Conservation (phyloP, 1,140 invertebrate species). For the Harpegnathos saltator region DNA sequence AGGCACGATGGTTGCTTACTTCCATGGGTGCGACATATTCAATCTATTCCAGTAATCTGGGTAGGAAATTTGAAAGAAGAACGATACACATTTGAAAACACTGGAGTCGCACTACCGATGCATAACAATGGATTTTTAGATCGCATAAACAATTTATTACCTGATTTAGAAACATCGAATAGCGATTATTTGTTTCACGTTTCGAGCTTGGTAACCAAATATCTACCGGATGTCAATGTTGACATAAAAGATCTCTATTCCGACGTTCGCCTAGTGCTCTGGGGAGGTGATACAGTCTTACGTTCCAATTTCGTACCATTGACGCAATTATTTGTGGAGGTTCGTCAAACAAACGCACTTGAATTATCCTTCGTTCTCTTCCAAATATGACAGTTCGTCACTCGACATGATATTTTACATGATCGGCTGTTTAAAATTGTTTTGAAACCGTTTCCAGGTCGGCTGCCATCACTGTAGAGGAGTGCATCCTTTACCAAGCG, state of each 20-base stretch:
- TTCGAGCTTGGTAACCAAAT: conserved; percentile 72
- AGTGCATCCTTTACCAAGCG: conserved; percentile 75
- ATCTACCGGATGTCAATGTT: conserved; percentile 69
- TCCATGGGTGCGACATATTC: conserved; percentile 78
- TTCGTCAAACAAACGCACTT: conserved; percentile 54
- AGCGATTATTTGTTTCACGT: conserved; percentile 77
- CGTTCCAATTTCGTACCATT: conserved; percentile 80
- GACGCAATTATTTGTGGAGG: conserved; percentile 79
- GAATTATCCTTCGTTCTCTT: not conserved
- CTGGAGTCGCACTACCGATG: conserved; percentile 79
- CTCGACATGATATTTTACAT: not conserved
- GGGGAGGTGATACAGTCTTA: conserved; percentile 80
- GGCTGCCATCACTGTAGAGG: conserved; percentile 84
- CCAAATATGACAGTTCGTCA: not conserved
- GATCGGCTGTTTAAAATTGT: not conserved
- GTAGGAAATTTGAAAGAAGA: conserved; percentile 80
- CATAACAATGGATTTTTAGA: conserved; percentile 77
- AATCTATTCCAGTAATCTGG: conserved; percentile 82
- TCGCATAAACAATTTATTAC: no score
- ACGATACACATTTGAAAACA: conserved; percentile 80
- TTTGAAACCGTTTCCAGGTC: conserved; percentile 71
- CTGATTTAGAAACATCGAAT: no score
- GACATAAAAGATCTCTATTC: conserved; percentile 79
- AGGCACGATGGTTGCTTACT: conserved; percentile 84
- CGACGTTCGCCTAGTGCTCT: conserved; percentile 80